Evolutionary conservation across 2,797 vertebrate species (phyloP).

Genomic region (Melanotaenia trifasciata): DNA sequence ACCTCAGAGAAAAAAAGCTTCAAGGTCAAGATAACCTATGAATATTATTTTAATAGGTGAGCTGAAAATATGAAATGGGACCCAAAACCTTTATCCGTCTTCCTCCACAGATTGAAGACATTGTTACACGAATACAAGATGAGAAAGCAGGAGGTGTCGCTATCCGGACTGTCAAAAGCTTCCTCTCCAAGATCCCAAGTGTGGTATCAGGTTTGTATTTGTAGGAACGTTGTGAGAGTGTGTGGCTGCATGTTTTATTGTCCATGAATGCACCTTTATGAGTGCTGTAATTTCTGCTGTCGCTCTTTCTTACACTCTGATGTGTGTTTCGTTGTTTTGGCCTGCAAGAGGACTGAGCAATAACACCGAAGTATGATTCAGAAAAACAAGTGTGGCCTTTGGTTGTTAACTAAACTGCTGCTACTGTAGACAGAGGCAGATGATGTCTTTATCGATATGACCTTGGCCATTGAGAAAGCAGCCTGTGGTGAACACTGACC

Average conservation of each 20-base stretch:
- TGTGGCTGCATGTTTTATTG: not conserved
- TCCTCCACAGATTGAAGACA: constrained; percentile 91
- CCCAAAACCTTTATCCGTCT: constrained; percentile 23
- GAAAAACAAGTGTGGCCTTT: constrained; percentile 70
- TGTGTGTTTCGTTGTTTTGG: constrained; percentile 18
- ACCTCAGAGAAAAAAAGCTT: too few species aligned
- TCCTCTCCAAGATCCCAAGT: constrained; percentile 97
- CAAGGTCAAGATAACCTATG: too few species aligned
- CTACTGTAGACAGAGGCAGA: constrained; percentile 50
- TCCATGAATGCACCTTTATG: not conserved
- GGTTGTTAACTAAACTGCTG: constrained; percentile 60
- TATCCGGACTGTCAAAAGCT: constrained; percentile 96
- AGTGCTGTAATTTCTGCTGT: not conserved
- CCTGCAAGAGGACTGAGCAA: constrained; percentile 14
- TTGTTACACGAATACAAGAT: constrained; percentile 93
- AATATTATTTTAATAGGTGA: not conserved
- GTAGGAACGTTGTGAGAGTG: constrained; percentile 7
- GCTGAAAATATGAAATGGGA: not conserved
- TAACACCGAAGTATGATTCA: constrained; percentile 30
- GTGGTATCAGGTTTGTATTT: constrained; percentile 89
- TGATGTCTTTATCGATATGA: constrained; percentile 61
- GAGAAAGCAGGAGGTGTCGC: constrained; percentile 94
- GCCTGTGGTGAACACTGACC: constrained; percentile 48
- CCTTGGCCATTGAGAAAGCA: constrained; percentile 27
- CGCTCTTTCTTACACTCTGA: not conserved